Evolutionary conservation across 2,888 invertebrate genomes (phyloP).

Genomic region (Hydrotaea diabolus): DNA sequence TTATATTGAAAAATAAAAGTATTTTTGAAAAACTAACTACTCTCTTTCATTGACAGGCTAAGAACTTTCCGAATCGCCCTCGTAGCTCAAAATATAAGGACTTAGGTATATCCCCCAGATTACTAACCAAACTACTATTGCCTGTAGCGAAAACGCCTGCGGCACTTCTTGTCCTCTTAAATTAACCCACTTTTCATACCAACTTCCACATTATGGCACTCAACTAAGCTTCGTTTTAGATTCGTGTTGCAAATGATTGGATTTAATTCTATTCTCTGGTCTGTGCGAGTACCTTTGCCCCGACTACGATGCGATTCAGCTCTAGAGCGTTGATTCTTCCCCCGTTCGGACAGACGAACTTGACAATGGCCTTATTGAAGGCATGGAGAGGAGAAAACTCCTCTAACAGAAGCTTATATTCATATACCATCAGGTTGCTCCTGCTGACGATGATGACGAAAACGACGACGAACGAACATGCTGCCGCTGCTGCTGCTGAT

Average conservation of each 20-base stretch:
- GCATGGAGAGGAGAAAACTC: neutral
- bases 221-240: neutral
- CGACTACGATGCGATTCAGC: neutral
- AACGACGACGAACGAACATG: constrained; percentile 18
- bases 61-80: no score
- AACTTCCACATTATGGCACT: neutral
- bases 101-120: no score
- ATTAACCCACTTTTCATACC: neutral
- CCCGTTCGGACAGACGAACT: constrained; percentile 5
- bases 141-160: no score
- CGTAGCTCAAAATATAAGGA: no score
- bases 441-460: constrained; percentile 58
- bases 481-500: constrained; percentile 4
- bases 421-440: constrained; percentile 64
- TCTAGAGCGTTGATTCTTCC: constrained; percentile 2
- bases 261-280: constrained; percentile 62
- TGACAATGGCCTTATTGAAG: neutral
- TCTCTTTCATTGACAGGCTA: no score
- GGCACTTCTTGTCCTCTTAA: no score
- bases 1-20: no score
- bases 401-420: constrained; percentile 65
- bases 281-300: constrained; percentile 21
- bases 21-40: no score
- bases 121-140: no score
- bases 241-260: constrained; percentile 61